These are phyloP conservation scores for Trimorus sp. DNA, from an alignment of 2,888 invertebrate genomes.

Conservation along the genomic window DNA sequence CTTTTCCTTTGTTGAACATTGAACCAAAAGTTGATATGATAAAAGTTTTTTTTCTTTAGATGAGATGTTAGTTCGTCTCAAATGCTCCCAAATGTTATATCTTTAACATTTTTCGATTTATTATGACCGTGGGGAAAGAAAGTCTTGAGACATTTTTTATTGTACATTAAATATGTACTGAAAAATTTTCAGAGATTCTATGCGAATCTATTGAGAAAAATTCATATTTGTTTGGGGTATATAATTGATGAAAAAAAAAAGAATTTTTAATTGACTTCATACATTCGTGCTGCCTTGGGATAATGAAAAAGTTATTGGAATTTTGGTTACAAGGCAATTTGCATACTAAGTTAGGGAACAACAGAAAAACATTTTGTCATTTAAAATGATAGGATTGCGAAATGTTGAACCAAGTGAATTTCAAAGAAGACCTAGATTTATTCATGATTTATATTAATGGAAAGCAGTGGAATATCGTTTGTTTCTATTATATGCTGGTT, in stretches of 20 bases:
- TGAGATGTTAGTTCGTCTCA: no score
- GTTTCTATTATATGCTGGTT: conserved; percentile 38
- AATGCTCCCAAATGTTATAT: no score
- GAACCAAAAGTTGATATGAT: conserved; percentile 23
- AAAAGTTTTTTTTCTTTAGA: conserved; percentile 8
- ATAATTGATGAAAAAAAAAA: no score
- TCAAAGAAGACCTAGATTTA: conserved; percentile 31
- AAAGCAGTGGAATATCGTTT: conserved; percentile 32
- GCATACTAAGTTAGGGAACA: not conserved
- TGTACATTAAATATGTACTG: no score
- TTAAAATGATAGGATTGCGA: conserved; percentile 20
- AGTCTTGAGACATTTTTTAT: no score
- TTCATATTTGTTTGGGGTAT: no score
- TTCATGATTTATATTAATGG: conserved; percentile 20
- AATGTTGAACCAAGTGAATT: conserved; percentile 20
- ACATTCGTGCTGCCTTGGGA: conserved; percentile 22
- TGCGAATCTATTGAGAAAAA: no score
- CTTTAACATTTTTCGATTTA: no score
- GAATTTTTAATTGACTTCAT: no score
- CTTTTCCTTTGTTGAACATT: not conserved
- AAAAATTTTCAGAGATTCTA: no score
- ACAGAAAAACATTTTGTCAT: conserved; percentile 21
- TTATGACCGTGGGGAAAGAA: no score
- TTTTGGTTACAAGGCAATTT: conserved; percentile 17
- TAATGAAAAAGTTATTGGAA: conserved; percentile 7